These are phyloP conservation scores for Champsocephalus gunnari DNA, from an alignment of 2,797 vertebrate genomes.

Conservation along the genomic window DNA sequence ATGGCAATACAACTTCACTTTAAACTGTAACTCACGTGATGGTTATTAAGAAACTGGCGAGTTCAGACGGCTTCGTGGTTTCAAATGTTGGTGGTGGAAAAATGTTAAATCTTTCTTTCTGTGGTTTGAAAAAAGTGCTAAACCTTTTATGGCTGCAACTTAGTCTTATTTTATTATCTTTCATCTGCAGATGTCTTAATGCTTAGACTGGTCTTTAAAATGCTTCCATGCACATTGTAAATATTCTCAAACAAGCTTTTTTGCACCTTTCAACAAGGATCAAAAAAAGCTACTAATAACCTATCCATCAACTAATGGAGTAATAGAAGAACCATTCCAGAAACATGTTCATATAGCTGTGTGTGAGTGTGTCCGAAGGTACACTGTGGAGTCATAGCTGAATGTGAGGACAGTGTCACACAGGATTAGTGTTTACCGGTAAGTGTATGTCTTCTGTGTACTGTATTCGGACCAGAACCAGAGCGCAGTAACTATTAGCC, in stretches of 20 bases:
- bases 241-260: background rate
- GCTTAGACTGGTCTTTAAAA: background rate
- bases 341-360: no score
- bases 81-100: background rate
- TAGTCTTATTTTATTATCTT: background rate
- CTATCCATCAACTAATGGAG: background rate
- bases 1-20: background rate
- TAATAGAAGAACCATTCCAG: background rate
- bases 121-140: background rate
- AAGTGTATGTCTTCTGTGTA: no score
- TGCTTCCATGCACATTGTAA: background rate
- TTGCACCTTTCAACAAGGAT: background rate
- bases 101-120: background rate
- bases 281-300: background rate
- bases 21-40: background rate
- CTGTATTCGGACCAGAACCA: no score
- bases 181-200: background rate
- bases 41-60: background rate
- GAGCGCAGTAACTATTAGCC: no score
- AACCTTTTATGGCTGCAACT: background rate
- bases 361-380: no score
- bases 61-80: background rate
- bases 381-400: no score
- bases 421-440: no score
- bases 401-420: no score